Conservation (phyloP, 2,113 vertebrate species). For the Carollia perspicillata region DNA sequence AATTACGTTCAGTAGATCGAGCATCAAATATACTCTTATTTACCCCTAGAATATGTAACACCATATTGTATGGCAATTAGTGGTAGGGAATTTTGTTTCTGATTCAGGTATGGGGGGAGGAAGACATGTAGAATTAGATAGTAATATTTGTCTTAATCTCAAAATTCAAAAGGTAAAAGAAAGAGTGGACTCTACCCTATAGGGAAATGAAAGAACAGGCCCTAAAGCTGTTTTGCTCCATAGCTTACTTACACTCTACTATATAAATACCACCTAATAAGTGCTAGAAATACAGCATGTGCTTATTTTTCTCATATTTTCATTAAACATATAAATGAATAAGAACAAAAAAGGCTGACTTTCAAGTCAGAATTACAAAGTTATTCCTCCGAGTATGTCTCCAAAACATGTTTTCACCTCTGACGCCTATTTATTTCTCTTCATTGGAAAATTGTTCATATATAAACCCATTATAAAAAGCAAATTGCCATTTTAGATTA, state of each 20-base stretch:
- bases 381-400: background rate
- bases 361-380: background rate
- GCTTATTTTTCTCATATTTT: background rate
- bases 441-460: background rate
- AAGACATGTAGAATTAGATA: background rate
- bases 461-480: background rate
- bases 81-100: background rate
- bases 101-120: background rate
- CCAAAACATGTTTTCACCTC: background rate
- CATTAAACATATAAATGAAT: background rate
- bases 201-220: background rate
- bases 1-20: background rate
- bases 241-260: background rate
- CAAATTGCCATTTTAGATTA: background rate
- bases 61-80: background rate
- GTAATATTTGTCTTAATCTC: background rate
- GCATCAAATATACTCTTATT: background rate
- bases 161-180: background rate
- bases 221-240: background rate
- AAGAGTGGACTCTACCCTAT: background rate
- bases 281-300: background rate
- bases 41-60: background rate
- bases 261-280: background rate
- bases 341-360: background rate
- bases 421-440: background rate